A percentile compares a stretch with the other conserved stretches of the same genome.
These are phyloP conservation scores for Symphodus melops DNA, from an alignment of 2,113 vertebrate species.

Conservation along the genomic window DNA sequence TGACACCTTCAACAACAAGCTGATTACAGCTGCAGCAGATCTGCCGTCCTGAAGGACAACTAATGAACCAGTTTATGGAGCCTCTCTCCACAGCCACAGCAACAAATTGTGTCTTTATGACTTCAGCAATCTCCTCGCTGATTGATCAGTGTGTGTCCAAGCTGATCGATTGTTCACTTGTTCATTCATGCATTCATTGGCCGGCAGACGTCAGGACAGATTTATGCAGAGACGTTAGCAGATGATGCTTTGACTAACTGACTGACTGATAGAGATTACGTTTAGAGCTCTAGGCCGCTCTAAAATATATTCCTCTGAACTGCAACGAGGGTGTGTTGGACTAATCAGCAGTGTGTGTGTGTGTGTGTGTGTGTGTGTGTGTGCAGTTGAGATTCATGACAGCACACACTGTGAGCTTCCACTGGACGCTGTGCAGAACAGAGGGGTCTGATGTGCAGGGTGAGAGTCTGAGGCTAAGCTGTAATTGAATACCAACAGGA, in stretches of 20 bases:
- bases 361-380: conserved; percentile 13
- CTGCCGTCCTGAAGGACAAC: not conserved
- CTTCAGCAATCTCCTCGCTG: conserved; percentile 4
- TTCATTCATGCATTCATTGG: conserved; percentile 24
- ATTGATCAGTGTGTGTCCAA: conserved; percentile 17
- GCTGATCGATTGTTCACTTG: conserved; percentile 40
- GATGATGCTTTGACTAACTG: conserved; percentile 44
- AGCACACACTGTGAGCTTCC: conserved; percentile 23
- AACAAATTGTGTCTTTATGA: conserved; percentile 8
- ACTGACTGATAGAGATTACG: conserved; percentile 47
- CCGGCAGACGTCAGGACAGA: conserved; percentile 5
- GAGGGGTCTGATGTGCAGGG: conserved; percentile 45
- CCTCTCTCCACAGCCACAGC: not conserved
- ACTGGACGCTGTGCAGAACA: conserved; percentile 37
- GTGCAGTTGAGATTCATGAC: conserved; percentile 34
- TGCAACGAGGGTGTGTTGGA: conserved; percentile 32
- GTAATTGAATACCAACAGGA: conserved; percentile 76
- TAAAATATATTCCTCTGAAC: conserved; percentile 46
- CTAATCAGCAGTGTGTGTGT: not conserved
- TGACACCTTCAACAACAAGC: no score
- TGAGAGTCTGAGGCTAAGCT: conserved; percentile 64
- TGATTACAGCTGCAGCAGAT: conserved; percentile 2
- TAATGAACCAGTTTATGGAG: not conserved
- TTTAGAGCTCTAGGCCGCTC: conserved; percentile 16
- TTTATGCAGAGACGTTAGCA: conserved; percentile 40